Base-by-base conservation (phyloP, 2,888 invertebrate genomes). In the Ennomos quercinarius region DNA sequence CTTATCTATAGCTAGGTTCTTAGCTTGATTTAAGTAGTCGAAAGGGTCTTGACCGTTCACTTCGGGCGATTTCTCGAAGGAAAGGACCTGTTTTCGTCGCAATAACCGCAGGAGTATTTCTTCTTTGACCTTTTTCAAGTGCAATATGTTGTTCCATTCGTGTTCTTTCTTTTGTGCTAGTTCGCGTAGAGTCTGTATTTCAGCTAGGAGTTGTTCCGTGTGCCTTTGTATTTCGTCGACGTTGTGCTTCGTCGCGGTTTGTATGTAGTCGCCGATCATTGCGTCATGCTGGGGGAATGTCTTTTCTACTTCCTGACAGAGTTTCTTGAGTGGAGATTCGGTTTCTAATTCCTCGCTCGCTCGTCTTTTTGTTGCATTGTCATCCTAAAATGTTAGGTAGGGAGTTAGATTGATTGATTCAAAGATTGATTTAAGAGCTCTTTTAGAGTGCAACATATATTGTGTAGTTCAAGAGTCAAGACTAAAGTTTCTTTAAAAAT, bases 141-240 rank as follows among this genome's bases (percentile, higher is more conserved):
- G 95, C 10, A 97, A 83, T 53, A 98, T 95, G 61, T 96, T 95
- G 80, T 97, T 97, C 96, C 97, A 97, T 83, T 98, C 97, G 71
- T 95, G 94, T 87, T 98, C 98, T 81, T 97, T 97, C 75, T 95
- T 95, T 72, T 95, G 94, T 0, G 97, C 95, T 50, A 97, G 87
- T 72, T 95, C 96, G 65, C 95, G 93, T 61, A 97, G 85, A 0
- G 95, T 95, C 73, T 95, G 93, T 61, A 96, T 94, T 78, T 96
- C 95, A 0, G 93, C 86, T 2, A 95, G 86, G 8, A 96, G 87
- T 71, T 95, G 95, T 72, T 95, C 95, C 2, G 95, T 94, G 66
- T 95, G 94, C 68, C 93, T 92, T 61, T 94, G 94, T 65, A 95
- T 93, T 63, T 94, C 93, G 39, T 94, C 94, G 0, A 95, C 80